Percentiles rank a stretch among this genome's conserved stretches.
Conservation (phyloP, 2,888 invertebrate species). For the Elgonia sp. region DNA sequence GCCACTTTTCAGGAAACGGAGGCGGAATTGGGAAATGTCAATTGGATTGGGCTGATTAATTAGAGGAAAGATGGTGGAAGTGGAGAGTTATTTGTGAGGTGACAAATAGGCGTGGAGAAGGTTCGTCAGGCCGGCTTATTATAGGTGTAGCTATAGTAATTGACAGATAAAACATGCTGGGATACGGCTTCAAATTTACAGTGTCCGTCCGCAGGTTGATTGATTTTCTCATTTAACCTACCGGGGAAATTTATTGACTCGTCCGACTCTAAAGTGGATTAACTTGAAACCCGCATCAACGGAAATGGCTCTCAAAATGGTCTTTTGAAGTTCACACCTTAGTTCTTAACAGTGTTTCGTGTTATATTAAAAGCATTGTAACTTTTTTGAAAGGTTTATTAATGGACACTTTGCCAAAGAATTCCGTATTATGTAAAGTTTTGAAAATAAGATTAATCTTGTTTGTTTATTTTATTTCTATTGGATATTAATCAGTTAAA, state of each 20-base stretch:
- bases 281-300: constrained; percentile 14
- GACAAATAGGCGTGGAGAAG: constrained; percentile 1
- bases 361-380: constrained; percentile 25
- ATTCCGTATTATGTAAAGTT: neutral
- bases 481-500: too few species aligned
- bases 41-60: constrained; percentile 52
- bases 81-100: neutral
- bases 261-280: constrained; percentile 34
- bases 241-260: constrained; percentile 40
- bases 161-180: constrained; percentile 34
- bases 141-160: constrained; percentile 38
- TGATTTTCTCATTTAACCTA: constrained; percentile 43
- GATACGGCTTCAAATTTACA: constrained; percentile 28
- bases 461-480: too few species aligned
- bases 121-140: constrained; percentile 9
- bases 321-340: constrained; percentile 21
- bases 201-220: constrained; percentile 42
- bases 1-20: too few species aligned
- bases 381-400: neutral
- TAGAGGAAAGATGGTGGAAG: constrained; percentile 1
- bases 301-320: constrained; percentile 22
- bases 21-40: neutral
- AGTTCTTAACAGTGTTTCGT: neutral
- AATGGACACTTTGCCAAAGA: neutral
- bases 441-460: too few species aligned